Evolutionary conservation across 2,888 invertebrate genomes (phyloP), one percentile per base, ranked within the genome.

Genomic region (Phortica magna): DNA sequence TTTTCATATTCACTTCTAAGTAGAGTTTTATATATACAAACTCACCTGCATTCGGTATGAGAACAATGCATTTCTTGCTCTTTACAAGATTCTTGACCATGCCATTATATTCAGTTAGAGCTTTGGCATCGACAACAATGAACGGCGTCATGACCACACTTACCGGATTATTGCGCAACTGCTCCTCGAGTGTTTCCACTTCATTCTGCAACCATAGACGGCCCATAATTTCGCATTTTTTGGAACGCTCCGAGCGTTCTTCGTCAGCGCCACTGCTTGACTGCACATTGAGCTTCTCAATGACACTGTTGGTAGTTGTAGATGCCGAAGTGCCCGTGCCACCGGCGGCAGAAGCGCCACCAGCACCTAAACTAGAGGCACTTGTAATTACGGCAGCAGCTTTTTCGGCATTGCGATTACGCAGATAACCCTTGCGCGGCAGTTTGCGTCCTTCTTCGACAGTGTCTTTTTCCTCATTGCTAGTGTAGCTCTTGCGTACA

Each of bases 121-220:
- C 96, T 79, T 96, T 95, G 0, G 96, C 94, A 92, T 98, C 98
- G 1, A 97, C 94, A n/a, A 97, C 97, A 59, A 98, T 93, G 89
- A 98, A 96, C 0, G 98, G 96, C 0, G 97, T 97, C 88, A 96
- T 94, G 1, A 94, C 88, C 79, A 91, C 86, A 77, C 89, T 90
- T 41, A 89, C 80, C 31, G 91, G 89, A 80, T 90, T 90, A 73
- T 90, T 91, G 14, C 91, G 91, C 17, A 91, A 81, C 85, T 89
- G 59, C 81, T 93, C 95, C 92, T 98, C 98, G 80, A 98, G 92
- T 80, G 97, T 96, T 65, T 95, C 94, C 19, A 98, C 98, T 91
- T 97, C 98, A 7, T 97, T 96, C 83, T 95, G 95, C 75, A 98
- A 93, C 96, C 98, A 97, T 76, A 98, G 93, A 83, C 96, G 96